Conservation (phyloP, 2,888 invertebrate species). For the Diaprepes abbreviatus region DNA sequence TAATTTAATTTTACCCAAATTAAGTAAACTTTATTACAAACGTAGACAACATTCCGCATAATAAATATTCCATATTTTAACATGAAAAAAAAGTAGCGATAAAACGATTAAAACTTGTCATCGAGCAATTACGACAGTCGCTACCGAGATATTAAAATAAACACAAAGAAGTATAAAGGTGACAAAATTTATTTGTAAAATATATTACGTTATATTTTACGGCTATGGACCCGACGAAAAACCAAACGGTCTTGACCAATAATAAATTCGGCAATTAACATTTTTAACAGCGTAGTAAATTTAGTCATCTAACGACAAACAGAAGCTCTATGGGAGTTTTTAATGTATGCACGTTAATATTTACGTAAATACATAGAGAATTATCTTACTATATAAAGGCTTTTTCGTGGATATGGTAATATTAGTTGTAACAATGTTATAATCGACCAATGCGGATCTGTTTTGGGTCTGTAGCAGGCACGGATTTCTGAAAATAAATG, state of each 20-base stretch:
- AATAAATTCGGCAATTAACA: constrained; percentile 20
- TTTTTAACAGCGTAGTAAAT: constrained; percentile 13
- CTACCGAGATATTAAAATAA: constrained; percentile 19
- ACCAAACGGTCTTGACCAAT: constrained; percentile 21
- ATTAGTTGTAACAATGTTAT: too few relatives aligned
- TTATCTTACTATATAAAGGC: too few relatives aligned
- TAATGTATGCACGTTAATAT: constrained; percentile 13
- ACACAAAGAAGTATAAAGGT: constrained; percentile 11
- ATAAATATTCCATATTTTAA: too few relatives aligned
- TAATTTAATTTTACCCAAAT: too few relatives aligned
- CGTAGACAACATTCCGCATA: too few relatives aligned
- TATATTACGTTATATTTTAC: constrained; percentile 14
- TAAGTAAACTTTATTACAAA: too few relatives aligned
- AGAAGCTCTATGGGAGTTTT: constrained; percentile 13
- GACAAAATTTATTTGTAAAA: constrained; percentile 19
- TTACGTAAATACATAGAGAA: too few relatives aligned
- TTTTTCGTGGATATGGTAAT: too few relatives aligned
- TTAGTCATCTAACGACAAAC: constrained; percentile 15
- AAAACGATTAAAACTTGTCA: neutral
- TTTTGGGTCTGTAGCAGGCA: too few relatives aligned
- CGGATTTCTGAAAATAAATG: too few relatives aligned
- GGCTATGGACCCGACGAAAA: constrained; percentile 7
- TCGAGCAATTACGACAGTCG: neutral
- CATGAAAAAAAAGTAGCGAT: neutral
- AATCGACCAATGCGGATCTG: too few relatives aligned